These are phyloP conservation scores for Echiichthys vipera DNA, from an alignment of 2,797 vertebrate genomes.

Conservation along the genomic window DNA sequence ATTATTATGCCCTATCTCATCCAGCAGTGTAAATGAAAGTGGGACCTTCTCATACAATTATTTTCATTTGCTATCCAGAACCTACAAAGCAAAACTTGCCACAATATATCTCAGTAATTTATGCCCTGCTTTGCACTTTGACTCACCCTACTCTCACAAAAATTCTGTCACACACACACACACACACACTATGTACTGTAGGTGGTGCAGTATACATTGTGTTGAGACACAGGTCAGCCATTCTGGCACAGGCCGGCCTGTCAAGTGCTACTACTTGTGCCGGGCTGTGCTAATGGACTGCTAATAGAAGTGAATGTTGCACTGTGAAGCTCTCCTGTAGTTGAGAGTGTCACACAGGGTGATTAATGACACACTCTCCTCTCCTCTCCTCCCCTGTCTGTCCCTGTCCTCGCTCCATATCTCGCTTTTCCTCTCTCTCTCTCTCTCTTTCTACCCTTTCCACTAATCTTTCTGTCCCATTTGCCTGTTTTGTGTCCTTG, in stretches of 20 bases:
- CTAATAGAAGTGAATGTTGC: constrained; percentile 85
- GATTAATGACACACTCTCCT: constrained; percentile 85
- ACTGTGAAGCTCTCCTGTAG: constrained; percentile 78
- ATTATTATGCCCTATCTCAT: constrained; percentile 62
- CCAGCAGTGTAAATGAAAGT: constrained; percentile 38
- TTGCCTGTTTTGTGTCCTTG: constrained; percentile 60
- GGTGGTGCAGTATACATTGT: constrained; percentile 53
- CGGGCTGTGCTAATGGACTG: constrained; percentile 87
- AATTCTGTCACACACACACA: constrained; percentile 10
- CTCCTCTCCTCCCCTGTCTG: constrained; percentile 62
- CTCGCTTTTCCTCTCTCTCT: constrained; percentile 38
- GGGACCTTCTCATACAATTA: constrained; percentile 66
- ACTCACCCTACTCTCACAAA: constrained; percentile 26
- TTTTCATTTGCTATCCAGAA: constrained; percentile 59
- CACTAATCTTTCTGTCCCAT: constrained; percentile 50
- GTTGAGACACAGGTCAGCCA: constrained; percentile 75
- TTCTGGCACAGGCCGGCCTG: constrained; percentile 70
- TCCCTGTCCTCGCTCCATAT: constrained; percentile 64
- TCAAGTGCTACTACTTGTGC: constrained; percentile 82
- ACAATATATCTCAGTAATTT: constrained; percentile 40
- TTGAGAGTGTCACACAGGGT: constrained; percentile 79
- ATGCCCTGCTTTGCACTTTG: constrained; percentile 47
- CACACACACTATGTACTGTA: constrained; percentile 23
- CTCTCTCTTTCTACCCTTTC: constrained; percentile 19
- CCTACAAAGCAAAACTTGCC: constrained; percentile 47